These are phyloP conservation scores for Nephrotoma appendiculata DNA, from an alignment of 2,888 invertebrate genomes.

Conservation along the genomic window DNA sequence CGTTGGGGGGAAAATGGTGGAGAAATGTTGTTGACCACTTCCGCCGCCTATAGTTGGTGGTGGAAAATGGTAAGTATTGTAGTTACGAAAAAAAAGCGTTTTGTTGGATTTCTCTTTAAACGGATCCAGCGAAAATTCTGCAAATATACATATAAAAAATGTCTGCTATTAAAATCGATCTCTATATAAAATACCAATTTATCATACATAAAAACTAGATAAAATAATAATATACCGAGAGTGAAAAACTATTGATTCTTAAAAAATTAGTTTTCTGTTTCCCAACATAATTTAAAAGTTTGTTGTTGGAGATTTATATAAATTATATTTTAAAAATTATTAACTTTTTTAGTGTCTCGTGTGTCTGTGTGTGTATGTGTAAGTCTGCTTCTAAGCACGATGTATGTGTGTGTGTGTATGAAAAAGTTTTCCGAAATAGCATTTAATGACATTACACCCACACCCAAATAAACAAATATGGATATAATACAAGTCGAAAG, in stretches of 20 bases:
- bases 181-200: not conserved
- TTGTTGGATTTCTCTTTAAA: conserved; percentile 1
- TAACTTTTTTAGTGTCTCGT: not conserved
- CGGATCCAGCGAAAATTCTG: conserved; percentile 3
- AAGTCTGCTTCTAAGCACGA: not conserved
- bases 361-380: not conserved
- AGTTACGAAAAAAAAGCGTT: not conserved
- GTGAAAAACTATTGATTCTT: not conserved
- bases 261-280: not conserved
- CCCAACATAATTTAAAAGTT: not conserved
- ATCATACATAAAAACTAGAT: not conserved
- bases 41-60: conserved; percentile 20
- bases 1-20: conserved; percentile 31
- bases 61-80: conserved; percentile 11
- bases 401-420: not conserved
- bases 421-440: not conserved
- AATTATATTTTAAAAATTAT: not conserved
- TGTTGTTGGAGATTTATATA: not conserved
- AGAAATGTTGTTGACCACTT: conserved; percentile 29
- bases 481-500: not conserved
- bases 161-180: not conserved
- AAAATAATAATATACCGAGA: not conserved
- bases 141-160: not conserved
- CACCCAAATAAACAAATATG: not conserved
- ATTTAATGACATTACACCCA: not conserved